Base-by-base conservation (phyloP, 2,888 invertebrate species). In the Drosophila mimetica region DNA sequence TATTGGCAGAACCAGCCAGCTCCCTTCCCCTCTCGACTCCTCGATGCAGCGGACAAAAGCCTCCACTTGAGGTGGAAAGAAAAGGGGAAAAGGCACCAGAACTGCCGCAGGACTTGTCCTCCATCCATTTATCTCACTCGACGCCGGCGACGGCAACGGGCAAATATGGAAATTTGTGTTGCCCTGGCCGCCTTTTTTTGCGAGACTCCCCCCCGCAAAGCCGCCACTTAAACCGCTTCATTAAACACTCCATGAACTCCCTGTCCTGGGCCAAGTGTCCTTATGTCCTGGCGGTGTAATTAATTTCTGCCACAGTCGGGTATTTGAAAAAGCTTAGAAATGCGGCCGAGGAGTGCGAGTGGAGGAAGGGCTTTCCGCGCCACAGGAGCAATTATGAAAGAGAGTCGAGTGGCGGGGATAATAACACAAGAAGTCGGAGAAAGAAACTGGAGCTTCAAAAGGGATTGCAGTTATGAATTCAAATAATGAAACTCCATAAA, bases 71-170 rank as follows among this genome's bases (percentile, higher is more conserved):
- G 74, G 66, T 73, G 70, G 30, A 51, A 22, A 30, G 41, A 25
- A 25, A 50, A 37, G 37, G 18, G n/a, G 18, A 42, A 46, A 34
- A 28, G 25, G 44, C 52, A 51, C 52, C 11, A 36, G 50, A 37
- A 20, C n/a, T 39, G 47, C 58, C 63, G 44, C 77, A 80, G 87
- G 87, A 84, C 67, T 39, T 64, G 42, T 47, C 42, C 58, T 30
- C 67, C 67, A 64, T 44, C 48, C 74, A 86, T 86, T 84, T 84
- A 86, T 88, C 78, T 86, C 81, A 75, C 88, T 88, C 60, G 71
- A 71, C 83, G 72, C 51, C 66, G 63, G 48, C 53, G 51, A 39
- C 57, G 60, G 44, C 63, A 28, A 60, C 42, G 32, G 60, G 76
- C 59, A 66, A 86, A 73, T 86, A 84, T 84, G 85, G 70, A 88